Evolutionary conservation across 2,888 invertebrate genomes (phyloP), one percentile per base, ranked within the genome.

Genomic region (Abrostola triplasia): DNA sequence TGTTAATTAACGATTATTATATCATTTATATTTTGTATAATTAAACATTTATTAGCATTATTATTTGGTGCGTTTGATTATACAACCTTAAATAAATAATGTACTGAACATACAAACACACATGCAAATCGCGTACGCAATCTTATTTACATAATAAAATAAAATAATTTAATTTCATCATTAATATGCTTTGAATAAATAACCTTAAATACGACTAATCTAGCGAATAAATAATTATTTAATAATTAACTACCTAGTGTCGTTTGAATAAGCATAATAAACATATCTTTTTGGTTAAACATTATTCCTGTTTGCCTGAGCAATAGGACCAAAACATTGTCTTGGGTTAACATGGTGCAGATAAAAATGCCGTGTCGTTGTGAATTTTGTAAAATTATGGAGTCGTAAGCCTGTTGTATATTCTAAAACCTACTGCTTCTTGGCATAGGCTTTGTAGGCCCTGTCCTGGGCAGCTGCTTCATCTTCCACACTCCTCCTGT

Each of bases 401-500:
- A 92, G 92, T 93, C 93, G 91, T 90, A 90, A 90, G 85, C 79
- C 61, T 70, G 61, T 53, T 79, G 65, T 82, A 55, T 76, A 56
- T 40, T 65, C 66, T 69, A 72, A 65, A 67, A 75, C 70, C 64
- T 91, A 92, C 78, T 93, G 93, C 67, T 90, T 89, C 73, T 88
- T 87, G 48, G 91, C 89, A 75, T 96, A 95, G 50, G 95, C 95
- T 75, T 95, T 95, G 82, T 96, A 96, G 35, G 96, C 96, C 82
- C 96, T 95, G 56, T 96, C 96, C 77, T 96, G 96, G 80, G 95
- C 96, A 48, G 95, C 94, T 59, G 95, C 95, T 80, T 96, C 96
- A 56, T 95, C 95, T 83, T 93, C 95, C 49, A 95, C 95, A 80
- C 95, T 95, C 69, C 95, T 90, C 77, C 96, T 95, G 86, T 96